Conservation (phyloP, 2,888 invertebrate genomes). For the Yponomeuta malinellus region DNA sequence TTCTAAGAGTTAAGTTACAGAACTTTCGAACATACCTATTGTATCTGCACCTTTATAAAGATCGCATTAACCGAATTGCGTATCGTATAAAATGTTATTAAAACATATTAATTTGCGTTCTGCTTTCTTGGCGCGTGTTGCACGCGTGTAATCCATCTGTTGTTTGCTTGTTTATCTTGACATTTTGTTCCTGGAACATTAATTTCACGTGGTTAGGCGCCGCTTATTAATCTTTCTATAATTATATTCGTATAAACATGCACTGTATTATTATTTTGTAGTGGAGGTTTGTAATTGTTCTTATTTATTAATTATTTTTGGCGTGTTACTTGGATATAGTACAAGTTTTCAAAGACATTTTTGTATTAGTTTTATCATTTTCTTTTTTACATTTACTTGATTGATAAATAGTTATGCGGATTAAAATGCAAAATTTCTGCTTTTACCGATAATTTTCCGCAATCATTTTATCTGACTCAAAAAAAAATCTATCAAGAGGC, state of each 20-base stretch:
- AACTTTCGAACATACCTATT: background rate
- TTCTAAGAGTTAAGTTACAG: no score
- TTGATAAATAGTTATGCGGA: no score
- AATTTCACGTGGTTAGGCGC: background rate
- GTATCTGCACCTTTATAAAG: background rate
- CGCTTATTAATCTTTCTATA: background rate
- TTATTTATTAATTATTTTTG: background rate
- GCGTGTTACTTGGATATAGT: no score
- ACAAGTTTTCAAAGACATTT: no score
- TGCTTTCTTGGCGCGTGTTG: conserved; percentile 9
- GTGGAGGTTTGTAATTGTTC: background rate
- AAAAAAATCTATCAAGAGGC: no score
- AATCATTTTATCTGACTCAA: no score
- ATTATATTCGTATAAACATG: background rate
- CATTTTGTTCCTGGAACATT: background rate
- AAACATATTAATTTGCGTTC: conserved; percentile 10
- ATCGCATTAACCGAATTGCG: background rate
- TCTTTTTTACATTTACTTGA: no score
- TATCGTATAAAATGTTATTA: conserved; percentile 7
- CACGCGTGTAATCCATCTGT: conserved; percentile 3
- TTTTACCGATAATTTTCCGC: no score
- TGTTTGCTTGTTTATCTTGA: background rate
- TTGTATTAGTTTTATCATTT: no score
- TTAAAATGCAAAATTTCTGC: no score
- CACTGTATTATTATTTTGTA: background rate